Percentiles rank a stretch among this genome's conserved stretches.
Evolutionary conservation across 2,113 vertebrate genomes (phyloP).

Genomic region (Mesitornis unicolor): DNA sequence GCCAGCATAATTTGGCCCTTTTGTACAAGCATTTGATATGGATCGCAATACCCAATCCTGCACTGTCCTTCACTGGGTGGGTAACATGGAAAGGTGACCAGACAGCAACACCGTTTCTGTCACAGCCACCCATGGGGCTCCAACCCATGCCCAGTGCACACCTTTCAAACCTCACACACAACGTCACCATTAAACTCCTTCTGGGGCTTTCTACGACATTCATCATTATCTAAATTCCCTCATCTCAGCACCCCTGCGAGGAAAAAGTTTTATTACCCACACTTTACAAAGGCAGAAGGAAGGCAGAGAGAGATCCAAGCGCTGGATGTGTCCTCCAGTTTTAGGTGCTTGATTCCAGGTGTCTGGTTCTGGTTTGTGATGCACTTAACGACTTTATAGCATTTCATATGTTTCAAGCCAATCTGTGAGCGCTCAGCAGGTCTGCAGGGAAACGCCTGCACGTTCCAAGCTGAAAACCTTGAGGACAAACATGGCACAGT

Average conservation of each 20-base stretch:
- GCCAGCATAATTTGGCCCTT: not conserved
- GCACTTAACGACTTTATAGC: not conserved
- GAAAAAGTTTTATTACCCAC: not conserved
- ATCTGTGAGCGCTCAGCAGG: not conserved
- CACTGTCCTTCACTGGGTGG: not conserved
- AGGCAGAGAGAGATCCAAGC: not conserved
- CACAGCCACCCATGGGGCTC: too few relatives aligned
- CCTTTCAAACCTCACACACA: not conserved
- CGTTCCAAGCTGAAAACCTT: not conserved
- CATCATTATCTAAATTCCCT: not conserved
- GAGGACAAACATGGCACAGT: not conserved
- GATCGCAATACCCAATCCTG: not conserved
- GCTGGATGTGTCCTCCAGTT: not conserved
- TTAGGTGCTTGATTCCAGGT: not conserved
- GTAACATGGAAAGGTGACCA: too few relatives aligned
- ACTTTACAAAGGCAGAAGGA: not conserved
- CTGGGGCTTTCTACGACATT: not conserved
- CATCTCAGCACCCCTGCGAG: not conserved
- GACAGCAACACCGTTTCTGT: too few relatives aligned
- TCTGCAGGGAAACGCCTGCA: not conserved
- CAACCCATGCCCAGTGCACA: not conserved
- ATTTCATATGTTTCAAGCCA: not conserved
- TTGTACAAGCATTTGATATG: not conserved
- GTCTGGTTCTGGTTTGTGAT: not conserved
- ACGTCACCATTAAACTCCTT: not conserved